Conservation (phyloP, 2,113 vertebrate species). For the Pitta sordida region DNA sequence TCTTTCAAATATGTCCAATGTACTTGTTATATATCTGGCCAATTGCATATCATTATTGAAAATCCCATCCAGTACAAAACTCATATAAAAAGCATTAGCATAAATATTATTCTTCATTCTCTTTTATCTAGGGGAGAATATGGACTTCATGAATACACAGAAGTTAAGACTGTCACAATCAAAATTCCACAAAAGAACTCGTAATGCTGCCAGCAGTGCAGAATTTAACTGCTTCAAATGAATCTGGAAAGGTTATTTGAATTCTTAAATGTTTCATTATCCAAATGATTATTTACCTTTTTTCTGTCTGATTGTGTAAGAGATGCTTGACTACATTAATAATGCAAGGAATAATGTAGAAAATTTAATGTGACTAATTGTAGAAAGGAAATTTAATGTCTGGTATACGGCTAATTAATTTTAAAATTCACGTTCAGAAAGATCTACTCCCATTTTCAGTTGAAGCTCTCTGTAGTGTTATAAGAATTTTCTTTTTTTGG, state of each 20-base stretch:
- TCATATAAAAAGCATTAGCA: background rate
- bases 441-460: background rate
- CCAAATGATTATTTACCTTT: background rate
- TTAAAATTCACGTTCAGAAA: background rate
- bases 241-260: background rate
- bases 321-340: background rate
- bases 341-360: background rate
- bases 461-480: background rate
- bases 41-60: background rate
- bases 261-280: background rate
- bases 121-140: constrained; percentile 81
- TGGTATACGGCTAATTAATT: background rate
- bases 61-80: background rate
- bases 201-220: constrained; percentile 46
- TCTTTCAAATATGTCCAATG: background rate
- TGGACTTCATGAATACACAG: constrained; percentile 85
- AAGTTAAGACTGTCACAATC: constrained; percentile 87
- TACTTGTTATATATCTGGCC: background rate
- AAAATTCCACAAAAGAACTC: constrained; percentile 89
- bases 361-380: background rate
- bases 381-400: background rate
- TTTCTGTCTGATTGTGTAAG: constrained; percentile 8
- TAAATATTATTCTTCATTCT: background rate
- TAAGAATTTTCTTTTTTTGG: background rate
- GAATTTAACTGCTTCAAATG: background rate